A percentile compares a stretch with the other conserved stretches of the same genome.
phyloP scores from a whole-genome alignment of 2,113 vertebrate species.

The Crotophaga sulcirostris region DNA sequence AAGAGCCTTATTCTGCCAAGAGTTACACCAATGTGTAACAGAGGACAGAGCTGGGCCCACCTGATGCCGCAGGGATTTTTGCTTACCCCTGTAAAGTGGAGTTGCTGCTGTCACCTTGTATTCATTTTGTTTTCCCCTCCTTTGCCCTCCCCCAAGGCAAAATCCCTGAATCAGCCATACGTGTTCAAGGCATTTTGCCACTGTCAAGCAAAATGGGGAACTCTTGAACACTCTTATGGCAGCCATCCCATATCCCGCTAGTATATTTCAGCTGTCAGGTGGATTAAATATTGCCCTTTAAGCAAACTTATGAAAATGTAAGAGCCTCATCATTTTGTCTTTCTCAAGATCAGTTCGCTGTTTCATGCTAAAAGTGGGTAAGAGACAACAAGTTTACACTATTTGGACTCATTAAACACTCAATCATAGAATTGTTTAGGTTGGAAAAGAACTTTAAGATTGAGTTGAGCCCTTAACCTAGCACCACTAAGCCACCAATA shows the following conservation, averaged over 20 bases:
- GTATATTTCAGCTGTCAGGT: constrained; percentile 10
- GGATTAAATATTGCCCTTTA: constrained; percentile 11
- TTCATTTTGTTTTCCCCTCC: neutral
- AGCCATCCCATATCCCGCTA: neutral
- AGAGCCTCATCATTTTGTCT: neutral
- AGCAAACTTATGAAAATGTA: constrained; percentile 48
- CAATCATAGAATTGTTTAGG: neutral
- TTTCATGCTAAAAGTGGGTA: neutral
- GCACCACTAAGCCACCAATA: no score
- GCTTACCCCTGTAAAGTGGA: neutral
- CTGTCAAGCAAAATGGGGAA: constrained; percentile 8
- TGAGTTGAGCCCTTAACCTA: no score
- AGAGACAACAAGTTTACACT: neutral
- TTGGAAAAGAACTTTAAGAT: no score
- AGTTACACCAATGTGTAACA: neutral
- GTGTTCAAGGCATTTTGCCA: neutral
- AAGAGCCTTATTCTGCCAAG: neutral
- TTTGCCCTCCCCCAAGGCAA: neutral
- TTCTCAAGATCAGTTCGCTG: neutral
- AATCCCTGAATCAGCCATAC: constrained; percentile 9
- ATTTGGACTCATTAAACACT: neutral
- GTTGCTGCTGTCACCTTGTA: neutral
- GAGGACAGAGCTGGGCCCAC: neutral
- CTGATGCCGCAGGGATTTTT: neutral
- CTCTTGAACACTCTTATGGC: neutral